Evolutionary conservation across 2,888 invertebrate species (phyloP).

Genomic region (Tipula helvola): DNA sequence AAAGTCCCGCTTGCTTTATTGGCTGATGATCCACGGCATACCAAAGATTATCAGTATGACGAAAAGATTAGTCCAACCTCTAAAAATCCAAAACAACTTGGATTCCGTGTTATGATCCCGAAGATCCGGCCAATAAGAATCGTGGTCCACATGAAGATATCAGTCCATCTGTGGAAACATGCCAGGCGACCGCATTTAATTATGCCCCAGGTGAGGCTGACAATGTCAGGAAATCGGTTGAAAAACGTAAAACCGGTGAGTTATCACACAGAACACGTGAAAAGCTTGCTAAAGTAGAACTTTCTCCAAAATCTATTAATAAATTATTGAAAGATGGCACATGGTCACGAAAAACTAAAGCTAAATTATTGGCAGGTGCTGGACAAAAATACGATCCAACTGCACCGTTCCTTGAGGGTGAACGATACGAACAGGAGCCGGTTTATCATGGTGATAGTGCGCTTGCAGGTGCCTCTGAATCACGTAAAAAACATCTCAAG

Average conservation of each 20-base stretch:
- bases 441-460: constrained; percentile 27
- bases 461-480: constrained; percentile 36
- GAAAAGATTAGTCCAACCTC: constrained; percentile 50
- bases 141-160: constrained; percentile 41
- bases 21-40: constrained; percentile 39
- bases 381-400: constrained; percentile 39
- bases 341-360: constrained; percentile 41
- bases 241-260: constrained; percentile 51
- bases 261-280: constrained; percentile 33
- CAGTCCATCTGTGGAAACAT: constrained; percentile 46
- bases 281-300: constrained; percentile 32
- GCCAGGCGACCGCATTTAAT: constrained; percentile 69
- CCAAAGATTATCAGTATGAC: constrained; percentile 72
- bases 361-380: constrained; percentile 31
- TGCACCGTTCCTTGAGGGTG: constrained; percentile 52
- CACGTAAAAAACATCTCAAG: constrained; percentile 50
- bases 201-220: constrained; percentile 79
- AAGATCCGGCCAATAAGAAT: constrained; percentile 48
- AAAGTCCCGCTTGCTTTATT: constrained; percentile 18
- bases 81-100: constrained; percentile 56
- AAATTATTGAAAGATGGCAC: constrained; percentile 33
- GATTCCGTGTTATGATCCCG: constrained; percentile 67
- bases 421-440: constrained; percentile 44
- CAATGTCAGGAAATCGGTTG: constrained; percentile 59
- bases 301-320: constrained; percentile 29